A percentile compares a stretch with the other conserved stretches of the same genome.
Evolutionary conservation across 2,797 vertebrate genomes (phyloP).

Genomic region (Otolemur crassicaudatus): DNA sequence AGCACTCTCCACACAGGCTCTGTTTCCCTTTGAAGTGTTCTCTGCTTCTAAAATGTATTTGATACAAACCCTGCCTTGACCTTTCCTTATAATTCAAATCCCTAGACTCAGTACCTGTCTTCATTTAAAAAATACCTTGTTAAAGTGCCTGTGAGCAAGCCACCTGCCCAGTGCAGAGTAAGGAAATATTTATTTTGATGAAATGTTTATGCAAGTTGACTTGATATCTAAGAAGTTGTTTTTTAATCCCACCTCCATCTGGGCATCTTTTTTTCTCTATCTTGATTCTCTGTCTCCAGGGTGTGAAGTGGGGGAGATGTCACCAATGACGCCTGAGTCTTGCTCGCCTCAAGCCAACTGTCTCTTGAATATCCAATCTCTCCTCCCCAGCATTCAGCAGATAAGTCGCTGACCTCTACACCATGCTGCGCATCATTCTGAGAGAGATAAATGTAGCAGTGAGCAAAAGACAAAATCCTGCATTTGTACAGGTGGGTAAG

Average conservation of each 20-base stretch:
- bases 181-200: slow-evolving; percentile 61
- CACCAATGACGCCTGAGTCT: neutral
- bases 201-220: slow-evolving; percentile 48
- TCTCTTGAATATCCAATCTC: neutral
- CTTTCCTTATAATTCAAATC: slow-evolving; percentile 35
- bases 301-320: accelerated
- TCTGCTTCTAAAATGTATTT: neutral
- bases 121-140: slow-evolving; percentile 28
- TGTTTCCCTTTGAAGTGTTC: neutral
- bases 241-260: accelerated
- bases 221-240: neutral
- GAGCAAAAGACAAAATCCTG: neutral
- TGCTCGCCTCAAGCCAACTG: neutral
- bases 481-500: accelerated
- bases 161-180: neutral
- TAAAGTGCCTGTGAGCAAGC: neutral
- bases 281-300: neutral
- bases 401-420: neutral
- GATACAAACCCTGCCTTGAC: neutral
- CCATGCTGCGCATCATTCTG: accelerated
- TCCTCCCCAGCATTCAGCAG: neutral
- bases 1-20: neutral
- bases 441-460: accelerated
- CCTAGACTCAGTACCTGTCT: neutral
- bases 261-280: neutral